phyloP scores from a whole-genome alignment of 2,113 vertebrate species.

The Nothoprocta pentlandii region DNA sequence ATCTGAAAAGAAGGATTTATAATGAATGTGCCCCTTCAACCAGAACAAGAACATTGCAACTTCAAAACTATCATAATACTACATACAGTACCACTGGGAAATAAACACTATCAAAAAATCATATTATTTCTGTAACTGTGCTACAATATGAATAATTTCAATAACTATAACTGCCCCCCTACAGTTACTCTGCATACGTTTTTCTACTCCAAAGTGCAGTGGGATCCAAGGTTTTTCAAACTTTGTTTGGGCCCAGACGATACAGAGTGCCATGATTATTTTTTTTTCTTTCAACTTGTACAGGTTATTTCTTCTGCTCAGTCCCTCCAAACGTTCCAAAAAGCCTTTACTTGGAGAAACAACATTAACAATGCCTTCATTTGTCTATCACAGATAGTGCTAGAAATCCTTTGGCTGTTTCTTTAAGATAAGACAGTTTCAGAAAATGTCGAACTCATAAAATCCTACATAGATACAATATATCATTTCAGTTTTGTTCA shows the following conservation, averaged over 20 bases:
- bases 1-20: slow-evolving; percentile 43
- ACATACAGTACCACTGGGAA: slow-evolving; percentile 54
- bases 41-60: slow-evolving; percentile 50
- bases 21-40: slow-evolving; percentile 65
- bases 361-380: not conserved
- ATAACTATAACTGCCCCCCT: slow-evolving; percentile 28
- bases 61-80: slow-evolving; percentile 49
- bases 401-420: not conserved
- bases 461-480: not conserved
- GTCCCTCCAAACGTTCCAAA: not conserved
- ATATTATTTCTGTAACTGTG: slow-evolving; percentile 64
- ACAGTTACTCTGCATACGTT: not conserved
- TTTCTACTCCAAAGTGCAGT: not conserved
- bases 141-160: slow-evolving; percentile 61
- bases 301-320: not conserved
- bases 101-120: slow-evolving; percentile 70
- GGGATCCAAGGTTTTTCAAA: not conserved
- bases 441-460: not conserved
- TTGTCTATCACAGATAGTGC: not conserved
- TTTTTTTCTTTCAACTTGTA: not conserved
- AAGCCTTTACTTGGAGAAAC: not conserved
- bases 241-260: not conserved
- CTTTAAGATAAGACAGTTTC: not conserved
- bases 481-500: not conserved
- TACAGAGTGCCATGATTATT: not conserved